These are phyloP conservation scores for Diplolepis rosae DNA, from an alignment of 2,888 invertebrate species.

Conservation along the genomic window DNA sequence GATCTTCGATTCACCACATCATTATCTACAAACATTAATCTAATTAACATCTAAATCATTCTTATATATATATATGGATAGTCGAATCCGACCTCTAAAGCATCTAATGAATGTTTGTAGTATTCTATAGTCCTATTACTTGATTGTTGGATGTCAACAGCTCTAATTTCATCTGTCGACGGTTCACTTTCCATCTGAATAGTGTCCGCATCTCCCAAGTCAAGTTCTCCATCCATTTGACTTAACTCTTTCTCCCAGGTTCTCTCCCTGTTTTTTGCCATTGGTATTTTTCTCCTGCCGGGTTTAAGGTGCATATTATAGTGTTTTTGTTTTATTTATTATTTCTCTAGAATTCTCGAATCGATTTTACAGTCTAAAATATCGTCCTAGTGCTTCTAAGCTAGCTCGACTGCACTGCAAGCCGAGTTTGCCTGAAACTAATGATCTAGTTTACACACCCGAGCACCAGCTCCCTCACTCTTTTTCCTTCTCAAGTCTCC, in stretches of 20 bases:
- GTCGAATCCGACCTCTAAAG: too few species aligned
- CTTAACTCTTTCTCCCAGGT: neutral
- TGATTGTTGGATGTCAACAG: too few species aligned
- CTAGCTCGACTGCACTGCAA: neutral
- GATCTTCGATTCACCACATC: too few species aligned
- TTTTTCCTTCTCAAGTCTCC: too few species aligned
- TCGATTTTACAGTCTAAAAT: neutral
- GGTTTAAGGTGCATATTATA: neutral
- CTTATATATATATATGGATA: too few species aligned
- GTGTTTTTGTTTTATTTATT: neutral
- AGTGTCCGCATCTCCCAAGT: too few species aligned
- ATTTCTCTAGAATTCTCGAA: too few species aligned
- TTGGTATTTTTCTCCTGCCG: neutral
- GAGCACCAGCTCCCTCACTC: neutral
- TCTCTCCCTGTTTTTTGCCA: neutral
- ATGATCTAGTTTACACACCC: neutral
- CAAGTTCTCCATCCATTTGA: neutral
- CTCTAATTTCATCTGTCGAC: too few species aligned
- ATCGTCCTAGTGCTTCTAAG: neutral
- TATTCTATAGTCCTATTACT: neutral
- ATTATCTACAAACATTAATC: too few species aligned
- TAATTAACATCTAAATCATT: too few species aligned
- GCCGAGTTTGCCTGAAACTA: neutral
- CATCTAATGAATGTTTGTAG: neutral
- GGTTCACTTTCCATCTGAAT: too few species aligned